Evolutionary conservation across 2,113 vertebrate genomes (phyloP).

Genomic region (Nycticorax nycticorax): DNA sequence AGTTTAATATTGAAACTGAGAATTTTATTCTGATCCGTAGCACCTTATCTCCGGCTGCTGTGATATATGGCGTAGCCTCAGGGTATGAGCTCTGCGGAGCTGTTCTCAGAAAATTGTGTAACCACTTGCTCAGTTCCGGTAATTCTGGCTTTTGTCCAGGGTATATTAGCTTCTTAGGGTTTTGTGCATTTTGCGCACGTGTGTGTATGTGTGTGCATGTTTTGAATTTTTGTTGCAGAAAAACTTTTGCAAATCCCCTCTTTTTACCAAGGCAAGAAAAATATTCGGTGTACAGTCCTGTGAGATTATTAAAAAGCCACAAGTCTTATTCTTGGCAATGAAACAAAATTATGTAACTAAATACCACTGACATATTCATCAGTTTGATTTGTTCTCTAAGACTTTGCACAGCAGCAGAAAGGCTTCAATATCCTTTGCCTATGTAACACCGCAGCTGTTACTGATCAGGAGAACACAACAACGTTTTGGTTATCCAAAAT

Average conservation of each 20-base stretch:
- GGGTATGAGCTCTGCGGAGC: not conserved
- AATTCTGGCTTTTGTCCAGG: not conserved
- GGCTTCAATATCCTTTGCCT: not conserved
- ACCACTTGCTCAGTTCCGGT: not conserved
- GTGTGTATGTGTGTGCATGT: not conserved
- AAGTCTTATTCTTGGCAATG: not conserved
- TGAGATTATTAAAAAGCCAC: not conserved
- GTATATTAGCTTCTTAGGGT: not conserved
- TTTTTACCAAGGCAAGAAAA: not conserved
- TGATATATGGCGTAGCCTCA: not conserved
- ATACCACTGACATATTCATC: not conserved
- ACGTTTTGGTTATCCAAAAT: not conserved
- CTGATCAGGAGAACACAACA: not conserved
- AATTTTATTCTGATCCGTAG: not conserved
- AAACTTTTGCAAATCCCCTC: not conserved
- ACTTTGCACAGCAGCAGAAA: not conserved
- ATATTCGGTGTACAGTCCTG: not conserved
- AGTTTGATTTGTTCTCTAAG: not conserved
- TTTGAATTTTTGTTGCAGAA: not conserved
- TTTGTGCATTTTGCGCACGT: not conserved
- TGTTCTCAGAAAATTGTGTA: not conserved
- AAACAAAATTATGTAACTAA: not conserved
- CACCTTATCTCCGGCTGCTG: slow-evolving; percentile 6
- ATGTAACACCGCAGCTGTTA: not conserved
- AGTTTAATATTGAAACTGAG: slow-evolving; percentile 30